A percentile compares a stretch with the other conserved stretches of the same genome.
Evolutionary conservation across 2,888 invertebrate genomes (phyloP).

Genomic region (Rhabditophanes sp.): DNA sequence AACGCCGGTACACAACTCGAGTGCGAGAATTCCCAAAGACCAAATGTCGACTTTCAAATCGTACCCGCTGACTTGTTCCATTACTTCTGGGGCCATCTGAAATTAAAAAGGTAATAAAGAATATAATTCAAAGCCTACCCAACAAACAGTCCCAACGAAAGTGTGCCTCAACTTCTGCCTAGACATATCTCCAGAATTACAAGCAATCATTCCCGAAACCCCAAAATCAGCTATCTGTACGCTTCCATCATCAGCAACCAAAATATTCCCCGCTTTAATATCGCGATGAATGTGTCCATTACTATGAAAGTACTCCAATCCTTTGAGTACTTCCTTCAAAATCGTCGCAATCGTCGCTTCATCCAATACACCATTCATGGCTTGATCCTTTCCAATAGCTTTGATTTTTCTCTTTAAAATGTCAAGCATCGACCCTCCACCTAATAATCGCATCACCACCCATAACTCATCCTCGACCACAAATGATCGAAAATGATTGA

Average conservation of each 20-base stretch:
- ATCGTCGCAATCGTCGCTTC: slow-evolving; percentile 93
- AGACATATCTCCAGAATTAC: slow-evolving; percentile 73
- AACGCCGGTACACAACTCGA: slow-evolving; percentile 93
- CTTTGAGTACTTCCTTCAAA: slow-evolving; percentile 67
- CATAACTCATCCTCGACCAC: slow-evolving; percentile 71
- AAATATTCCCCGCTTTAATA: slow-evolving; percentile 72
- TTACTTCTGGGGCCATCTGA: slow-evolving; percentile 98
- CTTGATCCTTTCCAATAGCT: slow-evolving; percentile 41
- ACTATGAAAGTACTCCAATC: slow-evolving; percentile 91
- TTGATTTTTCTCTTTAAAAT: slow-evolving; percentile 82
- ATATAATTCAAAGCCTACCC: slow-evolving; percentile 99
- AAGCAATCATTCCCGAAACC: slow-evolving; percentile 84
- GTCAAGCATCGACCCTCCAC: slow-evolving; percentile 58
- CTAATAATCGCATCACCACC: slow-evolving; percentile 80
- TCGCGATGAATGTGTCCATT: slow-evolving; percentile 95
- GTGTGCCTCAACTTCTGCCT: slow-evolving; percentile 87
- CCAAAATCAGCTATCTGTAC: slow-evolving; percentile 98
- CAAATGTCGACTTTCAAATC: slow-evolving; percentile 80
- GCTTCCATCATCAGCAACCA: slow-evolving; percentile 78
- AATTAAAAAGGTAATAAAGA: too few relatives aligned
- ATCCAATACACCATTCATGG: slow-evolving; percentile 61
- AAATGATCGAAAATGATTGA: slow-evolving; percentile 94
- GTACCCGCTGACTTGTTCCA: slow-evolving; percentile 80
- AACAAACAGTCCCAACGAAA: slow-evolving; percentile 95
- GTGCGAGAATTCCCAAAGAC: slow-evolving; percentile 88